A percentile compares a stretch with the other conserved stretches of the same genome.
Evolutionary conservation across 1,140 invertebrate genomes (phyloP).

Genomic region (Hypsibius dujardini): DNA sequence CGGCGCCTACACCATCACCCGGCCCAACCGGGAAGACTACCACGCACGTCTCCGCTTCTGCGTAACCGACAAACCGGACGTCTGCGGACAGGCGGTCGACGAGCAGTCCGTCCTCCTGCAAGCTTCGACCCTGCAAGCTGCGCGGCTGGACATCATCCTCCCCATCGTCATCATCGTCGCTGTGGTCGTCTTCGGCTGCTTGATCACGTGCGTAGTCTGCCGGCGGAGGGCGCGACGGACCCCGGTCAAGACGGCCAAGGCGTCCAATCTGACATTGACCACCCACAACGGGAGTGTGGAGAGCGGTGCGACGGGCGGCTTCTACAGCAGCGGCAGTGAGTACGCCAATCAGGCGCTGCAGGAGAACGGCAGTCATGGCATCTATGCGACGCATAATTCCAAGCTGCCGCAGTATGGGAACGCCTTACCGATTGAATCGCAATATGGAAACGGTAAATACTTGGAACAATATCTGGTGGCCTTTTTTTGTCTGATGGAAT

Average conservation of each 20-base stretch:
- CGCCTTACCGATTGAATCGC: not conserved
- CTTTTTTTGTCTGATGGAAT: no score
- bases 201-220: not conserved
- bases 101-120: not conserved
- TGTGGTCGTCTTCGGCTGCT: not conserved
- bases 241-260: conserved; percentile 4
- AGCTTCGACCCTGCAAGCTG: not conserved
- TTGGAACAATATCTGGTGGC: no score
- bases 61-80: not conserved
- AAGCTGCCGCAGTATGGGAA: not conserved
- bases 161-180: not conserved
- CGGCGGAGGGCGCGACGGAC: not conserved
- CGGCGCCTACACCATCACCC: not conserved
- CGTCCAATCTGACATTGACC: not conserved
- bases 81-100: not conserved
- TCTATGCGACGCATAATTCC: not conserved
- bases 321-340: not conserved
- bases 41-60: conserved; percentile 2
- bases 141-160: conserved; percentile 11
- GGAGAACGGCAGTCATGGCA: not conserved
- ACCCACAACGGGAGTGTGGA: not conserved
- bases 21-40: not conserved
- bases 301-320: not conserved
- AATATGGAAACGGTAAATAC: not conserved
- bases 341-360: not conserved